These are phyloP conservation scores for Dorcus parallelipipedus DNA, from an alignment of 2,888 invertebrate species.

Conservation along the genomic window DNA sequence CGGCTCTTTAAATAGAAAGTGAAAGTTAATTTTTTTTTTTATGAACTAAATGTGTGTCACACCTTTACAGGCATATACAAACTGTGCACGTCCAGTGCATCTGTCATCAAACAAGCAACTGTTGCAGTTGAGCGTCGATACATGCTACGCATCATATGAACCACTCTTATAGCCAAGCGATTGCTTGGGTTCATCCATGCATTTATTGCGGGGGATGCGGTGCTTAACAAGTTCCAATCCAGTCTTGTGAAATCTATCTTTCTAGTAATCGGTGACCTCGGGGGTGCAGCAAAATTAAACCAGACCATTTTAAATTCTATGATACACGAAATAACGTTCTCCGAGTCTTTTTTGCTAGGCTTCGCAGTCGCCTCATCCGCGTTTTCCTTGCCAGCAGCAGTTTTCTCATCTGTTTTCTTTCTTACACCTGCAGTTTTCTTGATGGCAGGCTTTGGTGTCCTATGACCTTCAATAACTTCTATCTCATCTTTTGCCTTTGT, in stretches of 20 bases:
- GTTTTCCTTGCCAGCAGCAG: slow-evolving; percentile 18
- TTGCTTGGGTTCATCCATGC: slow-evolving; percentile 98
- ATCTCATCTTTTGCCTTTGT: slow-evolving; percentile 25
- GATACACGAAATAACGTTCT: slow-evolving; percentile 80
- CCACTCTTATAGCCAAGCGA: slow-evolving; percentile 79
- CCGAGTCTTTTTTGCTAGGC: slow-evolving; percentile 57
- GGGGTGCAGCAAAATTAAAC: slow-evolving; percentile 98
- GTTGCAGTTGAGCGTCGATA: slow-evolving; percentile 80
- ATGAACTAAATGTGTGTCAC: slow-evolving; percentile 17
- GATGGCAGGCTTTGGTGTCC: slow-evolving; percentile 21
- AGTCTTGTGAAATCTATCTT: slow-evolving; percentile 92
- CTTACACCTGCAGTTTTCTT: slow-evolving; percentile 6
- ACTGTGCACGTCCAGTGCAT: slow-evolving; percentile 83
- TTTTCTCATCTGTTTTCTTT: slow-evolving; percentile 15
- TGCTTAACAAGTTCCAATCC: slow-evolving; percentile 95
- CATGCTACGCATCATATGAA: slow-evolving; percentile 75
- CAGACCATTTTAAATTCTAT: slow-evolving; percentile 88
- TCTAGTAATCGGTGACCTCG: slow-evolving; percentile 87
- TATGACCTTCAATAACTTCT: not conserved
- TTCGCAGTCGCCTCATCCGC: not conserved
- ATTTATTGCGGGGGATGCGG: slow-evolving; percentile 93
- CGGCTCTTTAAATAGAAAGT: slow-evolving; percentile 66
- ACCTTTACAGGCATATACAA: slow-evolving; percentile 79
- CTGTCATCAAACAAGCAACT: slow-evolving; percentile 93
- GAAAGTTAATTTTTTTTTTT: not conserved